A percentile compares a stretch with the other conserved stretches of the same genome.
Conservation (phyloP, 2,888 invertebrate genomes). For the Cephus sareptanus region DNA sequence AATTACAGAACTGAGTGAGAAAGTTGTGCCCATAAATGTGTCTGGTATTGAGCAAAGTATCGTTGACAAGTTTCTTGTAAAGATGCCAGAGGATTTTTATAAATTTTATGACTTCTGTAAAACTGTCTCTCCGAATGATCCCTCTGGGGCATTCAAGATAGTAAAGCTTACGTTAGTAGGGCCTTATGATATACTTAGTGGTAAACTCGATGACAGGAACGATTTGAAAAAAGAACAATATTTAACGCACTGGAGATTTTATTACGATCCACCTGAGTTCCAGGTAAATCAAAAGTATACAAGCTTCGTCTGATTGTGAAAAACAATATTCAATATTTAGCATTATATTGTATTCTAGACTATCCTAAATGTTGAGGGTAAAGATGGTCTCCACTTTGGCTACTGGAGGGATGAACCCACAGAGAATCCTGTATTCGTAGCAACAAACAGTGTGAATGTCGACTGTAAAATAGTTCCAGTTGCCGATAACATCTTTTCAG, state of each 20-base stretch:
- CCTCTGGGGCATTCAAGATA: constrained; percentile 73
- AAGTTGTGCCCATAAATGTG: constrained; percentile 37
- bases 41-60: constrained; percentile 70
- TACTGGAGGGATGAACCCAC: constrained; percentile 89
- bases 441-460: constrained; percentile 77
- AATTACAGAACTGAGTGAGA: not conserved
- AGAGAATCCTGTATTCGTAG: constrained; percentile 81
- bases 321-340: not conserved
- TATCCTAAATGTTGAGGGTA: constrained; percentile 76
- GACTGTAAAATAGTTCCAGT: constrained; percentile 78
- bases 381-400: constrained; percentile 84
- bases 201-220: constrained; percentile 69
- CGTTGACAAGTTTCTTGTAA: constrained; percentile 80
- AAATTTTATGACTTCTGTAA: constrained; percentile 84
- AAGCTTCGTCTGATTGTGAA: constrained; percentile 2
- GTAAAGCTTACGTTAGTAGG: constrained; percentile 84
- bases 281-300: constrained; percentile 68
- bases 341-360: constrained; percentile 68
- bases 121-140: constrained; percentile 68
- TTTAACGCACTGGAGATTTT: constrained; percentile 89
- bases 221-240: constrained; percentile 73
- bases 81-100: constrained; percentile 93
- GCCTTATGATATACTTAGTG: constrained; percentile 85
- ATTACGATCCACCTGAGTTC: constrained; percentile 95
- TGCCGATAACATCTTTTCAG: constrained; percentile 84